A percentile compares a stretch with the other conserved stretches of the same genome.
Evolutionary conservation across 2,113 vertebrate genomes (phyloP).

Genomic region (Takifugu flavidus): DNA sequence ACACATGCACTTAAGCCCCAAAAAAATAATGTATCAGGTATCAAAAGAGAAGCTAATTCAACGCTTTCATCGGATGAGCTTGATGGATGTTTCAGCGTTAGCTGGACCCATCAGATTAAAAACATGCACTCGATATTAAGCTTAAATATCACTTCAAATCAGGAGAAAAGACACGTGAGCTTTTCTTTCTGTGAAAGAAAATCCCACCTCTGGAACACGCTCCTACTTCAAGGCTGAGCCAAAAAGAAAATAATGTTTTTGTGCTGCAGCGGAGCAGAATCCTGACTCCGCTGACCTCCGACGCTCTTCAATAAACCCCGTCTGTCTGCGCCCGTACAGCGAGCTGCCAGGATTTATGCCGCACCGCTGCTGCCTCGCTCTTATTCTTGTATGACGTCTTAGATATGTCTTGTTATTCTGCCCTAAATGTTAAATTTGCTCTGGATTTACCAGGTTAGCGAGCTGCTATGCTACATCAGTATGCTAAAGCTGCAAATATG

Average conservation of each 20-base stretch:
- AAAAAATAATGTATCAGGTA: slow-evolving; percentile 25
- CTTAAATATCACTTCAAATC: no score
- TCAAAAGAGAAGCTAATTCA: slow-evolving; percentile 9
- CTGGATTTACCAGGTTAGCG: neutral
- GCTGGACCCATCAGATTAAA: no score
- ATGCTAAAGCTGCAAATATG: no score
- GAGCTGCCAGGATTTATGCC: neutral
- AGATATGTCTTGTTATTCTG: neutral
- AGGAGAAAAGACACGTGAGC: no score
- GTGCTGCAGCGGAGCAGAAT: neutral
- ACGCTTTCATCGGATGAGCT: neutral
- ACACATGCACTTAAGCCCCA: slow-evolving; percentile 12
- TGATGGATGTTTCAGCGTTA: neutral
- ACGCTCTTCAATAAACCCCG: neutral
- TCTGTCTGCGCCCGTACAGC: slow-evolving; percentile 2
- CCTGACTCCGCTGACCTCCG: slow-evolving; percentile 11
- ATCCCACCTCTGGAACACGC: neutral
- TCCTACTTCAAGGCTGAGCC: no score
- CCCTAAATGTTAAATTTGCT: neutral
- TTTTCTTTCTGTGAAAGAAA: neutral
- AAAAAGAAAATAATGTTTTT: neutral
- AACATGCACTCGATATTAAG: no score
- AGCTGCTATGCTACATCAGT: no score
- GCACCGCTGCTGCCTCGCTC: no score
- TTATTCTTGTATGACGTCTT: neutral